Percentiles rank a stretch among this genome's conserved stretches.
phyloP scores from a whole-genome alignment of 2,888 invertebrate genomes.

The Imbricaverruca yamaguchii region DNA sequence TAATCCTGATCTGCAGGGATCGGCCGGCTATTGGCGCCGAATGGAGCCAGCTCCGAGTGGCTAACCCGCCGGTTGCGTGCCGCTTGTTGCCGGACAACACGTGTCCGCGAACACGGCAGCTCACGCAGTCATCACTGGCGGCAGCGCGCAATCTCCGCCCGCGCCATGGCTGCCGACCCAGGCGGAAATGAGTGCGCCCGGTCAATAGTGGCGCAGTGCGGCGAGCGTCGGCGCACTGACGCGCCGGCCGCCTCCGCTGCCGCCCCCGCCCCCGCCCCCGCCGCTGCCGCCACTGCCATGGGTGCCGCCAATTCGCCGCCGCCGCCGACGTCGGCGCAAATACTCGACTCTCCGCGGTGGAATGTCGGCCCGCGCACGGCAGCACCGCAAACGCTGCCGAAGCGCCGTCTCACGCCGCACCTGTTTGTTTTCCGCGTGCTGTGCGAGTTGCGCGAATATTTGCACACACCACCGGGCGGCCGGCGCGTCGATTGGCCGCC shows the following conservation, averaged over 20 bases:
- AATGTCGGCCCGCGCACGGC: too few species aligned
- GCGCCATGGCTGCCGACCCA: not conserved
- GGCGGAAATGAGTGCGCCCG: not conserved
- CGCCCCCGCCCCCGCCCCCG: not conserved
- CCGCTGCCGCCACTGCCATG: too few species aligned
- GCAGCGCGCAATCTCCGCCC: not conserved
- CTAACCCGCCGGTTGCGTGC: too few species aligned
- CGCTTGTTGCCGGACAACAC: too few species aligned
- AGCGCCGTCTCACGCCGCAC: not conserved
- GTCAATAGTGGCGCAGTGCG: too few species aligned
- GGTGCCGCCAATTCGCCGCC: not conserved
- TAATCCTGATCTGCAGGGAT: too few species aligned
- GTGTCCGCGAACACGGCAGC: too few species aligned
- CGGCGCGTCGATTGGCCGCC: not conserved
- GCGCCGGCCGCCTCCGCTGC: not conserved
- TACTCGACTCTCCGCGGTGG: not conserved
- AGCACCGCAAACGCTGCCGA: not conserved
- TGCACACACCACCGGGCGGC: not conserved
- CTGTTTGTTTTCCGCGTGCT: not conserved
- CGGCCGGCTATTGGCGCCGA: too few species aligned
- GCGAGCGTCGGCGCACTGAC: too few species aligned
- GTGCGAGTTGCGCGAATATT: slow-evolving; percentile 9
- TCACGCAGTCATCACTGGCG: not conserved
- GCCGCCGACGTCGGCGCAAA: not conserved
- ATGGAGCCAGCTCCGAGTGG: too few species aligned